Evolutionary conservation across 2,797 vertebrate species (phyloP), one percentile per base, ranked within the genome.

Genomic region (Cheirogaleus major): DNA sequence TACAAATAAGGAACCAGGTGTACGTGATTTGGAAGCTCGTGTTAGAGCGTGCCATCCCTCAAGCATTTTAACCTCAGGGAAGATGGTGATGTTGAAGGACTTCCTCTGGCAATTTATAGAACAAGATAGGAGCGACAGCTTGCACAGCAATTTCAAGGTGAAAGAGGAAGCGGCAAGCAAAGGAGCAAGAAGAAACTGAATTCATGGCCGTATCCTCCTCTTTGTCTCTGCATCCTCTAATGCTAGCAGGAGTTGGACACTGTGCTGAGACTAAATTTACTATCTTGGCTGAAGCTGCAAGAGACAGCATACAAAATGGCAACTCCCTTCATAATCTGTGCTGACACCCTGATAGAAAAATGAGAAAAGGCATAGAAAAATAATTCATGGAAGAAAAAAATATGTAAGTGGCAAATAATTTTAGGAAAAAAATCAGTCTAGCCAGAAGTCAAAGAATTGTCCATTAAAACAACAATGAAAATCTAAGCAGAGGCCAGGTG

Each of bases 201-300:
- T 61, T 78, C 18, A 50, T 32, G 30, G 63, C 43, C 0, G 0
- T 72, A 91, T 95, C 92, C 41, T 32, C 93, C 96, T 97, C 98
- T 93, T 95, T 91, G 93, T 96, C 97, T 95, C 97, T 61, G 97
- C 90, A 84, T 96, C 97, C 97, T 92, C 83, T 85, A 88, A 89
- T 81, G 94, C 88, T 95, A 65, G 92, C 50, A 96, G 94, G 88
- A 96, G 96, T 96, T 97, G 95, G 97, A 93, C 91, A 73, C 84
- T 96, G 92, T 83, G 92, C 86, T 65, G 81, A 94, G 97, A 97
- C 98, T 97, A 88, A 91, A 95, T 94, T 95, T 89, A 59, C 30
- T 20, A 14, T 85, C 45, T 80, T 50, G n/a, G 79, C 14, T 35
- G 50, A 93, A 73, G 43, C 65, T 67, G 12, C 20, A 18, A 32